Base-by-base conservation (phyloP, 2,888 invertebrate species). In the Himalopsyche japonica region DNA sequence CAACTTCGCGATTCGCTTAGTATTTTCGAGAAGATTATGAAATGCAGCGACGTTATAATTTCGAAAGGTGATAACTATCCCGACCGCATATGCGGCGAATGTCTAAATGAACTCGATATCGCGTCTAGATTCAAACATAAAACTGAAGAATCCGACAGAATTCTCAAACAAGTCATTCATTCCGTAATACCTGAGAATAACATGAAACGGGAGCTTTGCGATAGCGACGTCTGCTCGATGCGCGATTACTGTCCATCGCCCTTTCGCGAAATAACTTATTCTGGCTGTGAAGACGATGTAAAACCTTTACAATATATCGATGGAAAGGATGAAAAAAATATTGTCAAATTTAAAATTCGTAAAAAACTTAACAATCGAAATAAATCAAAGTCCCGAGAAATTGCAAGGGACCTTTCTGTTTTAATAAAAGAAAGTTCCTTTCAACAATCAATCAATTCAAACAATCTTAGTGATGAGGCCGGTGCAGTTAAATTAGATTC, bases 71-170 rank as follows among this genome's bases (percentile, higher is more conserved):
- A 83, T n/a, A 57, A 79, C 30, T 49, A 81, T 79, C 82, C 86
- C 18, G 76, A 82, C 8, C 12, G 32, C 6, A 85, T 86, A 15
- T 86, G 86, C 43, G 32, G 32, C 15, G 24, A 70, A 30, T 86
- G 86, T 57, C 32, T 84, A 18, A 5, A 24, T 27, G 86, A 86
- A 78, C 78, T 86, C 10, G 80, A 85, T 15, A 79, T 79, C 15
- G 79, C 85, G 0, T 49, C 64, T 4, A 77, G 79, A 49, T 86
- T 86, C 24, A 86, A 85, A 84, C 47, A 79, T 15, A 86, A 84
- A 84, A 79, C 83, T 70, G 84, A 84, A 81, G 27, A 81, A 20
- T 84, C 86, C 20, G 85, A 86, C 15, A 32, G 57, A 24, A 34
- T 80, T 30, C 76, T 86, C 30, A 84, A 79, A 84, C 30, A 32